These are phyloP conservation scores for Lacerta viridis DNA, from an alignment of 2,797 vertebrate species.

Conservation along the genomic window DNA sequence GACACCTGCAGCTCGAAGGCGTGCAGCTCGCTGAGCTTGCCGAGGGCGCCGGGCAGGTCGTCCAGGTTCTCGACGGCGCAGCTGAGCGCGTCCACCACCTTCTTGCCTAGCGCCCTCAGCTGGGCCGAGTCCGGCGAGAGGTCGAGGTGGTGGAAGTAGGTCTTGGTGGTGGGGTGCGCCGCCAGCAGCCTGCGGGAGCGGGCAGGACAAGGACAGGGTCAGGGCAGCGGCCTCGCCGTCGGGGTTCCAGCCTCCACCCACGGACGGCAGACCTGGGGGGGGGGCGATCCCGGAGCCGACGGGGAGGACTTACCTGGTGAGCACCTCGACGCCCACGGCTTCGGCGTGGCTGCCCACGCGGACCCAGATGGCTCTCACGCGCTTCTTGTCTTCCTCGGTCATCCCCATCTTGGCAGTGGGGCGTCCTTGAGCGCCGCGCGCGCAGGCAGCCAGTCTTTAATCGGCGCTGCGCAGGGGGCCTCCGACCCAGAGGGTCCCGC, in stretches of 20 bases:
- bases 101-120: constrained; percentile 80
- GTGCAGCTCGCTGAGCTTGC: neutral
- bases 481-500: neutral
- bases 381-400: constrained; percentile 77
- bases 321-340: constrained; percentile 72
- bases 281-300: rapidly evolving
- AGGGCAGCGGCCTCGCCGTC: too few species aligned
- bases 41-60: constrained; percentile 78
- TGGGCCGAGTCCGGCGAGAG: constrained; percentile 74
- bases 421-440: neutral
- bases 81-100: constrained; percentile 74
- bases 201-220: too few species aligned
- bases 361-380: constrained; percentile 75
- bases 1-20: neutral
- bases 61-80: constrained; percentile 78
- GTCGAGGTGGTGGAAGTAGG: constrained; percentile 90
- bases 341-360: constrained; percentile 63
- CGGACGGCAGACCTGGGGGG: neutral
- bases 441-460: neutral
- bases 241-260: too few species aligned
- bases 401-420: constrained; percentile 78
- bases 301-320: constrained; percentile 80
- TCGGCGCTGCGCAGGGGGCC: too few species aligned
- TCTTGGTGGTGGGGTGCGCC: constrained; percentile 87
- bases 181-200: constrained; percentile 78